Percentiles rank a stretch among this genome's conserved stretches.
Conservation (phyloP, 2,113 vertebrate genomes). For the Corythaixoides concolor region DNA sequence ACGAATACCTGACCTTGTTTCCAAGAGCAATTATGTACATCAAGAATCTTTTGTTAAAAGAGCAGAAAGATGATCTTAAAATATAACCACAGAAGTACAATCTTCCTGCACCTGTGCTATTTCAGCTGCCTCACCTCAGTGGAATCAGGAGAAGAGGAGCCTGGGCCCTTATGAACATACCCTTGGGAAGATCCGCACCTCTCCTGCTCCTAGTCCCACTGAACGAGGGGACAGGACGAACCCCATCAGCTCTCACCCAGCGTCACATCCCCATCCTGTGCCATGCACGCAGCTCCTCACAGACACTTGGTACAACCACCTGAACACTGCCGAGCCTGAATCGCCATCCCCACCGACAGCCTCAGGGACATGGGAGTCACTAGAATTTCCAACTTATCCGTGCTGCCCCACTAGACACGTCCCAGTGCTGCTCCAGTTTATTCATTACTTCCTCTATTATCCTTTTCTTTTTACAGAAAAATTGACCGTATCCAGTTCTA, state of each 20-base stretch:
- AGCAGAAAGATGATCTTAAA: background rate
- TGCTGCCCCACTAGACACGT: background rate
- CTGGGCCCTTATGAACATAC: background rate
- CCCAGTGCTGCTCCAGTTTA: background rate
- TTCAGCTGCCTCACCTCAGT: background rate
- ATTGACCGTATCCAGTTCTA: rapidly evolving
- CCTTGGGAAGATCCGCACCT: background rate
- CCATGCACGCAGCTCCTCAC: too few relatives aligned
- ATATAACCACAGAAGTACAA: rapidly evolving
- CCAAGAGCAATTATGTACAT: background rate
- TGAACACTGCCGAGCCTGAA: rapidly evolving
- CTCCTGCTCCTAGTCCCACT: rapidly evolving
- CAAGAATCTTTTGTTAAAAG: background rate
- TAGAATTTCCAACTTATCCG: rapidly evolving
- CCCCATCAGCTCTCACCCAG: background rate
- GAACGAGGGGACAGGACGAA: background rate
- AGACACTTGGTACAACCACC: too few relatives aligned
- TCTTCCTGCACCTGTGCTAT: background rate
- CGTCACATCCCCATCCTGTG: background rate
- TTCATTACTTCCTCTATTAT: rapidly evolving
- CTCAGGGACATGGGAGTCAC: background rate
- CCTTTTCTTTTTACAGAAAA: too few relatives aligned
- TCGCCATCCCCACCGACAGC: rapidly evolving
- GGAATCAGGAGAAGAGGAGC: background rate
- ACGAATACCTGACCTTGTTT: background rate